These are phyloP conservation scores for Oxytorus armatus DNA, from an alignment of 2,888 invertebrate species.

Conservation along the genomic window DNA sequence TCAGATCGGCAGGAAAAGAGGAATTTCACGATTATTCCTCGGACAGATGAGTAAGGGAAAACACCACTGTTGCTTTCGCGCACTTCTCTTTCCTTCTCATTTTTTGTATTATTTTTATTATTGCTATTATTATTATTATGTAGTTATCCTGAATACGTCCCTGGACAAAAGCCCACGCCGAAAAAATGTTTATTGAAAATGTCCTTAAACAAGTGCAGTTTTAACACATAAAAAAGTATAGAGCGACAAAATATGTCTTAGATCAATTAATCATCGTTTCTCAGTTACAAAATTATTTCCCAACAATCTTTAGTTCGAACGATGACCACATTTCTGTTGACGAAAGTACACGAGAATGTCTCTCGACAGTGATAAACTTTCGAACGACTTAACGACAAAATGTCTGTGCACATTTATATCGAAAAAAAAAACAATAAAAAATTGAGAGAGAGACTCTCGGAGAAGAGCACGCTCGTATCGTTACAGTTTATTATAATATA, in stretches of 20 bases:
- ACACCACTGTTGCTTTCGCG: not conserved
- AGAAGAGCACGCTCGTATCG: slow-evolving; percentile 75
- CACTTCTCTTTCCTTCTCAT: slow-evolving; percentile 9
- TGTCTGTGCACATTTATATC: slow-evolving; percentile 1
- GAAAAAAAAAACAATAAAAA: slow-evolving; percentile 1
- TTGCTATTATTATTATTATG: not conserved
- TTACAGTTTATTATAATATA: slow-evolving; percentile 84
- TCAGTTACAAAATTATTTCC: too few species aligned
- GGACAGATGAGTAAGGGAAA: not conserved
- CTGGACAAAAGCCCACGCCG: too few species aligned
- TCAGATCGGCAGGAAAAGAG: slow-evolving; percentile 59
- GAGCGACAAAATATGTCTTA: too few species aligned
- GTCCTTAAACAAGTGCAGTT: too few species aligned
- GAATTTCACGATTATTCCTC: slow-evolving; percentile 38
- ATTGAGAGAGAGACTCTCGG: slow-evolving; percentile 45
- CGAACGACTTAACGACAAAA: slow-evolving; percentile 8
- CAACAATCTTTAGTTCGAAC: not conserved
- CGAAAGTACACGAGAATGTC: not conserved
- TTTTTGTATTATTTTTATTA: not conserved
- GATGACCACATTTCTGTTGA: not conserved
- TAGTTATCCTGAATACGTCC: too few species aligned
- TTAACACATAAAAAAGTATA: too few species aligned
- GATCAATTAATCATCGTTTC: too few species aligned
- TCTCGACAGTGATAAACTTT: not conserved
- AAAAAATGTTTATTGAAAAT: too few species aligned